Conservation (phyloP, 1,140 invertebrate genomes). For the Penaeus japonicus region DNA sequence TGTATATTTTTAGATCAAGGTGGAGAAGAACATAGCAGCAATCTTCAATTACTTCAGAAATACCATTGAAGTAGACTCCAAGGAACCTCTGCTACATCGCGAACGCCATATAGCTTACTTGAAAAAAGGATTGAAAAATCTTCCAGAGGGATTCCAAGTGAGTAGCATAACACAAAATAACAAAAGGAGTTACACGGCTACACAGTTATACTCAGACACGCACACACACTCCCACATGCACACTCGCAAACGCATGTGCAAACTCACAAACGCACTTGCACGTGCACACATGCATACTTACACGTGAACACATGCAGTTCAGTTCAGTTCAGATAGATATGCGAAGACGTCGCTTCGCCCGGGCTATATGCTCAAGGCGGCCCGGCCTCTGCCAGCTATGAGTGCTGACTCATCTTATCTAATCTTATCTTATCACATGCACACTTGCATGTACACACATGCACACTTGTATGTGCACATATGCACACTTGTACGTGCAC, state of each 20-base stretch:
- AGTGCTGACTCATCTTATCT: background rate
- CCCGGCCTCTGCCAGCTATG: too few species aligned
- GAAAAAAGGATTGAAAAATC: conserved; percentile 73
- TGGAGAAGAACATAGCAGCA: conserved; percentile 73
- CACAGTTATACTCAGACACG: background rate
- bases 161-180: conserved; percentile 39
- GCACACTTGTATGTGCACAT: background rate
- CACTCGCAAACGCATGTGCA: background rate
- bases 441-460: background rate
- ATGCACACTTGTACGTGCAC: background rate
- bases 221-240: background rate
- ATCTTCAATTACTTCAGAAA: conserved; percentile 72
- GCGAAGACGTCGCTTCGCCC: too few species aligned
- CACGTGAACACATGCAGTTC: too few species aligned
- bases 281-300: background rate
- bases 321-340: too few species aligned
- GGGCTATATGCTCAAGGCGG: too few species aligned
- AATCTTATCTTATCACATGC: background rate
- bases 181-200: background rate
- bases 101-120: conserved; percentile 75
- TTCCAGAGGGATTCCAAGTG: conserved; percentile 77
- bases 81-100: conserved; percentile 73
- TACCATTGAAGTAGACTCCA: conserved; percentile 65
- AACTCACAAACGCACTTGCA: too few species aligned
- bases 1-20: conserved; percentile 70